Conservation (phyloP, 2,797 vertebrate species). For the Mareca penelope region DNA sequence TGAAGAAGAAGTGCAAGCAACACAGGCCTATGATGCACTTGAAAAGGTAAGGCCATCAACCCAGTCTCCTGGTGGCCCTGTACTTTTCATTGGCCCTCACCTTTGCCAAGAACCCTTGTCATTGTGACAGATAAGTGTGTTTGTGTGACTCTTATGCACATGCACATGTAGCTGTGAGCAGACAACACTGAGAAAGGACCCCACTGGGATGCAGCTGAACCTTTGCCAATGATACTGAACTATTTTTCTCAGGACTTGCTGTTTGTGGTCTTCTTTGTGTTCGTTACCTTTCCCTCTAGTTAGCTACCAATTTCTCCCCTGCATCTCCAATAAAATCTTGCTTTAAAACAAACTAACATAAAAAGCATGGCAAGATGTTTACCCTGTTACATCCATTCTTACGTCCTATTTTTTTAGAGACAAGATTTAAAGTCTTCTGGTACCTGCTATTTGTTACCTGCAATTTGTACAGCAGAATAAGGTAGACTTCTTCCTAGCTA, state of each 20-base stretch:
- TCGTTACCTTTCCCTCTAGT: not conserved
- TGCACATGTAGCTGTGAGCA: not conserved
- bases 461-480: not conserved
- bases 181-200: not conserved
- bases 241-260: not conserved
- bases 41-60: slow-evolving; percentile 82
- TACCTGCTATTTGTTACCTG: not conserved
- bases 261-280: not conserved
- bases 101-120: not conserved
- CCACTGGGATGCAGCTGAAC: not conserved
- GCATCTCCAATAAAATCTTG: not conserved
- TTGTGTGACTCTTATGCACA: not conserved
- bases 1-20: slow-evolving; percentile 87
- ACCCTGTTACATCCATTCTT: not conserved
- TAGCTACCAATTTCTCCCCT: not conserved
- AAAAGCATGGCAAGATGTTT: not conserved
- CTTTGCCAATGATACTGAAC: not conserved
- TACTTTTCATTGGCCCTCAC: not conserved
- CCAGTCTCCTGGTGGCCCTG: not conserved
- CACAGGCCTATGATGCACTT: slow-evolving; percentile 87
- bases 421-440: not conserved
- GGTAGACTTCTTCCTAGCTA: not conserved
- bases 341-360: not conserved
- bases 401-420: not conserved
- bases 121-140: not conserved